Base-by-base conservation (phyloP, 2,113 vertebrate genomes). In the Mandrillus leucophaeus region DNA sequence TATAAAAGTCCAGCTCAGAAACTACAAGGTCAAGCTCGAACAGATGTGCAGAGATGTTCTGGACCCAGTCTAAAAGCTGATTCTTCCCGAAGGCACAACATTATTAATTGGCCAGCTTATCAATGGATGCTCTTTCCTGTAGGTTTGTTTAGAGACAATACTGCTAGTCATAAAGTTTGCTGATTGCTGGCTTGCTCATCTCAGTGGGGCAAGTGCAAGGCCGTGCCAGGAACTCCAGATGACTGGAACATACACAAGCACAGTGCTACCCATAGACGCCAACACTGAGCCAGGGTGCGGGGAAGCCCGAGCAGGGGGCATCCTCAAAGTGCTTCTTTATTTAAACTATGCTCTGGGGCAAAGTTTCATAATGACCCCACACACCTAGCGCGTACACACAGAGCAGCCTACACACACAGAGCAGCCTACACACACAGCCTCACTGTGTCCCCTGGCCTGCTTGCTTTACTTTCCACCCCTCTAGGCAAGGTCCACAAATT, bases 261-360 rank as follows among this genome's bases (percentile, higher is more conserved):
- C 85, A 86, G 88, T 86, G 93, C 72, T 95, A 90, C 85, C 81
- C 91, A 52, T 64, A 92, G 84, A 95, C 0, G 50, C 88, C 81
- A 88, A 73, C 8, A 6, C 76, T 78, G 90, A 93, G 91, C 88
- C 86, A 45, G 93, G 78, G 92, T 90, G 32, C 13, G 12, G 88
- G 72, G 48, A 27, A 91, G 72, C 48, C 84, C 0, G 2, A 27
- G 84, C 45, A 95, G 86, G 93, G 95, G 95, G 43, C 96, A 97
- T 95, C 96, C 93, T 97, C 92, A 96, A 97, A 97, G 73, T 93
- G 68, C 55, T 95, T 95, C 96, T 97, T 97, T 89, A 98, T 89
- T 98, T 97, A 96, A 97, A 97, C 78, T 89, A 61, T 59, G 81
- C 85, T 79, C 52, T 30, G 0, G 73, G 91, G 95, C 82, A 93